Evolutionary conservation across 2,888 invertebrate species (phyloP), one percentile per base, ranked within the genome.

Genomic region (Ochropleura leucogaster): DNA sequence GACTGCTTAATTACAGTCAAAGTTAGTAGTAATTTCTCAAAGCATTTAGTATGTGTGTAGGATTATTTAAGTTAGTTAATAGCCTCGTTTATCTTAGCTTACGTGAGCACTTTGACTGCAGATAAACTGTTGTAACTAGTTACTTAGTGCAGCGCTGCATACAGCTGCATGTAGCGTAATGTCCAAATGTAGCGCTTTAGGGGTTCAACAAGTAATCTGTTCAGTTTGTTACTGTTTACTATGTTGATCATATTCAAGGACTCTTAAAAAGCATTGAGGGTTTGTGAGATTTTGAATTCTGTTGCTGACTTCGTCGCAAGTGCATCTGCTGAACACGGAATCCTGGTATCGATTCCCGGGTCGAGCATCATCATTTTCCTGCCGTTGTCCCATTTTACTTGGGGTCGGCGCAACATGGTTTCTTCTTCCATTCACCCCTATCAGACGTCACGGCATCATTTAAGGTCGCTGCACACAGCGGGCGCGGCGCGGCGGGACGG

Each of bases 91-190:
- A 67, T 70, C 51, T 68, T 70, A 67, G 47, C 51, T 63, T 47
- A 51, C 66, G 63, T 63, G 46, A 79, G 69, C 59, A 55, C 75
- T 75, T 79, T 79, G 66, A 70, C 67, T 73, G 40, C n/a, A 68
- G 9, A 40, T 49, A 51, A 47, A 63, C 74, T 63, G 47, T 60
- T 71, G 40, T 67, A 70, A 60, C 47, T n/a, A 59, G 62, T 64
- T 55, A 68, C 64, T 70, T 49, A 59, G 59, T 14, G 70, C 47
- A 63, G 53, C 16, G 59, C 79, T 70, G 53, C 47, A 62, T 72
- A 42, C 68, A 77, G 51, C 42, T 12, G 30, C 65, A 60, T 70
- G 40, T 59, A 59, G 60, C 5, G 62, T 30, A 44, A 30, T 40
- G n/a, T 51, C n/a, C 18, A 1, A 66, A 49, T 66, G 12, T 40